phyloP scores from a whole-genome alignment of 2,113 vertebrate species.

The Motacilla tschutschensis region DNA sequence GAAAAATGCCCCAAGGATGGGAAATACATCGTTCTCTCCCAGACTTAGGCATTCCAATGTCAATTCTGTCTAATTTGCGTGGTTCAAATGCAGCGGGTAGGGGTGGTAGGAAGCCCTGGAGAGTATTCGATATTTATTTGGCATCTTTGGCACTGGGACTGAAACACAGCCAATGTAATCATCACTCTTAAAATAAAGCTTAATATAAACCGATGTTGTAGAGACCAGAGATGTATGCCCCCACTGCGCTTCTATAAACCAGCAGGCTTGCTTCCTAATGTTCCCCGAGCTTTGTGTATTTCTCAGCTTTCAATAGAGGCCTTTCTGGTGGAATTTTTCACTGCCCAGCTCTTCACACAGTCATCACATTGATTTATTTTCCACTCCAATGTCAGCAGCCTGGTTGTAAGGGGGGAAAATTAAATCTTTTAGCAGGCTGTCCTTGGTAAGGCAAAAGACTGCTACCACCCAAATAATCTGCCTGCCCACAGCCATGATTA shows the following conservation, averaged over 20 bases:
- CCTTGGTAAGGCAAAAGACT: neutral
- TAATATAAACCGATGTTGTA: conserved; percentile 35
- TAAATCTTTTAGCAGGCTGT: conserved; percentile 28
- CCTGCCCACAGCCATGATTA: neutral
- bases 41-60: conserved; percentile 23
- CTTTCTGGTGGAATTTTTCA: conserved; percentile 34
- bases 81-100: conserved; percentile 7
- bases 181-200: conserved; percentile 45
- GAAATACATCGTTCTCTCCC: neutral
- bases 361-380: conserved; percentile 31
- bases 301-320: conserved; percentile 23
- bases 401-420: neutral
- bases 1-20: conserved; percentile 15
- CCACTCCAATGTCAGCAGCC: neutral
- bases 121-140: conserved; percentile 42
- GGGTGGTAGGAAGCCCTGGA: conserved; percentile 9
- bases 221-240: neutral
- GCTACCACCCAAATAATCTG: conserved; percentile 12
- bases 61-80: conserved; percentile 37
- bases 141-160: conserved; percentile 16
- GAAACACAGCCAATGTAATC: conserved; percentile 37
- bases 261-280: conserved; percentile 24
- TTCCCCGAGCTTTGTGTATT: conserved; percentile 15
- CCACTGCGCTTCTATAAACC: conserved; percentile 15
- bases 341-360: conserved; percentile 17